Conservation (phyloP, 1,140 invertebrate species). For the Macrotrachela quadricornifera region DNA sequence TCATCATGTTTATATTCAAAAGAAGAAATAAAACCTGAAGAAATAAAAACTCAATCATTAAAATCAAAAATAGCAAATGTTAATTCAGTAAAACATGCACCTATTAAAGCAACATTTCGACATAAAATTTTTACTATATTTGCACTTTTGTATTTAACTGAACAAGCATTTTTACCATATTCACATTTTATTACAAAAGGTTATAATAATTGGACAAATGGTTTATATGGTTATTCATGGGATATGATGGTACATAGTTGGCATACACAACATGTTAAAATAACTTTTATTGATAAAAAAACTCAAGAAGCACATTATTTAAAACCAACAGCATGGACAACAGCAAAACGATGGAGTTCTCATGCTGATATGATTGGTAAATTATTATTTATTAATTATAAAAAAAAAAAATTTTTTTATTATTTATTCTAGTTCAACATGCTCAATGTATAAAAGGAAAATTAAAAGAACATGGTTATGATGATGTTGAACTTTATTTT, state of each 20-base stretch:
- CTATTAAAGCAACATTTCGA: slow-evolving; percentile 2
- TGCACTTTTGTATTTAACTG: slow-evolving; percentile 38
- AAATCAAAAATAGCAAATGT: background rate
- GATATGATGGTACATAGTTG: slow-evolving; percentile 89
- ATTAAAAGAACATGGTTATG: slow-evolving; percentile 34
- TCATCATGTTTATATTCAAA: slow-evolving; percentile 17
- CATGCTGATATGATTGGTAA: slow-evolving; percentile 57
- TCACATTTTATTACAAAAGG: slow-evolving; percentile 41
- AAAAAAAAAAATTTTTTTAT: too few relatives aligned
- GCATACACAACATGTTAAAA: slow-evolving; percentile 47
- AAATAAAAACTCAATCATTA: background rate
- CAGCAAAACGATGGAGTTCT: slow-evolving; percentile 53
- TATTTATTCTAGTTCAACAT: slow-evolving; percentile 39
- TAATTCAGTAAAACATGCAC: background rate
- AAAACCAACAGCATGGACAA: slow-evolving; percentile 50
- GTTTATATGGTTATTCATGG: slow-evolving; percentile 81
- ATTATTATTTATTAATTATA: too few relatives aligned
- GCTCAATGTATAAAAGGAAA: slow-evolving; percentile 51
- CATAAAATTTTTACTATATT: slow-evolving; percentile 17
- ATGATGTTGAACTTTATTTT: slow-evolving; percentile 43
- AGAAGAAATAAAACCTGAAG: slow-evolving; percentile 8
- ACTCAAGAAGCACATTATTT: slow-evolving; percentile 46
- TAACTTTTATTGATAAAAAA: slow-evolving; percentile 52
- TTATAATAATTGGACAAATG: slow-evolving; percentile 79
- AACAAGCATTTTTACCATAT: slow-evolving; percentile 39